A percentile compares a stretch with the other conserved stretches of the same genome.
phyloP scores from a whole-genome alignment of 2,888 invertebrate species.

The Noctua fimbriata region DNA sequence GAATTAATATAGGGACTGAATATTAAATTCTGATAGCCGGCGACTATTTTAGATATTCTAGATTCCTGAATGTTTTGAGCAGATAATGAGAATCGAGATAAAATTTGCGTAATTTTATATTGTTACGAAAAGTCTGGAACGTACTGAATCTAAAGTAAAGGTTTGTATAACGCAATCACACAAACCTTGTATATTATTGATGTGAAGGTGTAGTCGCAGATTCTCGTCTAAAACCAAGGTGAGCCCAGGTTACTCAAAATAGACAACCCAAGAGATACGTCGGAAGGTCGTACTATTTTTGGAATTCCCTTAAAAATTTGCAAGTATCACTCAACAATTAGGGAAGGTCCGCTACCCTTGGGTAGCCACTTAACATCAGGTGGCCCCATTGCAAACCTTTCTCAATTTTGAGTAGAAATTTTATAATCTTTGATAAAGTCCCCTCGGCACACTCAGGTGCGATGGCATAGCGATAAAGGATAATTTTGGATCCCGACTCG shows the following conservation, averaged over 20 bases:
- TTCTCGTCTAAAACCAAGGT: conserved; percentile 18
- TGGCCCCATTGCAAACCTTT: conserved; percentile 52
- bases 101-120: neutral
- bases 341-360: conserved; percentile 40
- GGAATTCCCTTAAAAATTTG: conserved; percentile 23
- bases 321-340: conserved; percentile 54
- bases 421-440: conserved; percentile 56
- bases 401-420: conserved; percentile 52
- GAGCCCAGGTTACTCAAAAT: conserved; percentile 28
- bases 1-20: conserved; percentile 47
- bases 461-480: conserved; percentile 44
- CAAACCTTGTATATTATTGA: neutral
- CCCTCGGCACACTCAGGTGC: conserved; percentile 28
- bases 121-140: neutral
- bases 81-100: neutral
- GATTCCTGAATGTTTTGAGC: conserved; percentile 1
- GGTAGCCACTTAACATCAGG: conserved; percentile 54
- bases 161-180: neutral
- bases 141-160: neutral
- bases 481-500: conserved; percentile 23
- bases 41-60: conserved; percentile 23
- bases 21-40: conserved; percentile 37
- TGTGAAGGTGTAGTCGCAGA: neutral
- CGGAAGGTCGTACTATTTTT: conserved; percentile 41
- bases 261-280: conserved; percentile 15